A percentile compares a stretch with the other conserved stretches of the same genome.
These are phyloP conservation scores for Mythimna vitellina DNA, from an alignment of 2,888 invertebrate genomes.

Conservation along the genomic window DNA sequence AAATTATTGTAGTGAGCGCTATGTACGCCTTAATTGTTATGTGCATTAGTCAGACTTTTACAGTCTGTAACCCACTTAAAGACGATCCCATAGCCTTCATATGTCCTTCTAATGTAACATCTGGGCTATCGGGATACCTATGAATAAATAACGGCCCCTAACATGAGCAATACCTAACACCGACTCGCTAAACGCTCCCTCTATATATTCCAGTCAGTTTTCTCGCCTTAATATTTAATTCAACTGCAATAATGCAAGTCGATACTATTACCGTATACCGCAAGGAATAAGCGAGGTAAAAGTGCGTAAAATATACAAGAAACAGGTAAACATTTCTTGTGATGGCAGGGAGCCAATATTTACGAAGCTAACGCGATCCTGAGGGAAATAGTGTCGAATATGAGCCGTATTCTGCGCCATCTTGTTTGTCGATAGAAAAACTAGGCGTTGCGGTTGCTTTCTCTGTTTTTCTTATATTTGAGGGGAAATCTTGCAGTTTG, in stretches of 20 bases:
- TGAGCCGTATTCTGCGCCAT: conserved; percentile 57
- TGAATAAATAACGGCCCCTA: conserved; percentile 33
- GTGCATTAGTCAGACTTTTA: no score
- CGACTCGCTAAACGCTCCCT: conserved; percentile 23
- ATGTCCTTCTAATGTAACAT: neutral
- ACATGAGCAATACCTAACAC: conserved; percentile 27
- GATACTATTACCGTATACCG: conserved; percentile 54
- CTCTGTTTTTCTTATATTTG: conserved; percentile 54
- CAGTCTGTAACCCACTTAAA: no score
- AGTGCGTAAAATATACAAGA: conserved; percentile 65
- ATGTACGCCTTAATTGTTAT: no score
- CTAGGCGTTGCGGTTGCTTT: conserved; percentile 36
- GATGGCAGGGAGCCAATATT: conserved; percentile 71
- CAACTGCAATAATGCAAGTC: conserved; percentile 60
- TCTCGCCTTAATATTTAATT: conserved; percentile 56
- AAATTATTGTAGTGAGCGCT: no score
- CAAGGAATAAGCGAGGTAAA: conserved; percentile 53
- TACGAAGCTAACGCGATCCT: conserved; percentile 68
- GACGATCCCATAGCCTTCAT: neutral
- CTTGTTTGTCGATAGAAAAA: conserved; percentile 62
- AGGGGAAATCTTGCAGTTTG: conserved; percentile 7
- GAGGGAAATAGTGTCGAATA: conserved; percentile 79
- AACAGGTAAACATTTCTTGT: conserved; percentile 63
- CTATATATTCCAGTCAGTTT: conserved; percentile 4
- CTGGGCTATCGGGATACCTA: neutral